Evolutionary conservation across 2,113 vertebrate species (phyloP).

Genomic region (Cardinalis cardinalis): DNA sequence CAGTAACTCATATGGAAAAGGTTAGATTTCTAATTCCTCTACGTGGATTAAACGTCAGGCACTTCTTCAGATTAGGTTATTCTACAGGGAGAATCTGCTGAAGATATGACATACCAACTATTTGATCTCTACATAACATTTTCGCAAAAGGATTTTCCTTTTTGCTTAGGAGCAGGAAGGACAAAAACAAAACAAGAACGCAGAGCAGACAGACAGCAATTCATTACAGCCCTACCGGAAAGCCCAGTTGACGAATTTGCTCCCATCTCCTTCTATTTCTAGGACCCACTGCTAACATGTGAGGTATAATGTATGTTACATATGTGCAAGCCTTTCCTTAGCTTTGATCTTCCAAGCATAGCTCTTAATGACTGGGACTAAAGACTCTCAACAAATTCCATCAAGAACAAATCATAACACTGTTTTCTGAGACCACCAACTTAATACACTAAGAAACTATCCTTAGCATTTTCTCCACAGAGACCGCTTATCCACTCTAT

Average conservation of each 20-base stretch:
- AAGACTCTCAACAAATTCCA: not conserved
- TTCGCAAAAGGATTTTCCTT: constrained; percentile 2
- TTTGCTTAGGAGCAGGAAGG: constrained; percentile 9
- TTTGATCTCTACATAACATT: not conserved
- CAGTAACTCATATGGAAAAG: not conserved
- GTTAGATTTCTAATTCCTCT: not conserved
- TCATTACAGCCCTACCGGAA: constrained; percentile 21
- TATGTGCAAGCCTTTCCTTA: not conserved
- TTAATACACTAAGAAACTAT: not conserved
- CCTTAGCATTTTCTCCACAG: not conserved
- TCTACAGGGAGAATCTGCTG: not conserved
- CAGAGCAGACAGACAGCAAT: not conserved
- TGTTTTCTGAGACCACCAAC: not conserved
- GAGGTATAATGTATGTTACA: not conserved
- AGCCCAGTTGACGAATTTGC: not conserved
- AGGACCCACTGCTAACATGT: not conserved
- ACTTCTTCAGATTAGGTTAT: not conserved
- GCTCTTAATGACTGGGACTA: not conserved
- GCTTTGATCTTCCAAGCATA: not conserved
- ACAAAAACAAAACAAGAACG: constrained; percentile 1
- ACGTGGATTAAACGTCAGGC: not conserved
- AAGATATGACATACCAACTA: not conserved
- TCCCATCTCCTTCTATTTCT: constrained; percentile 17
- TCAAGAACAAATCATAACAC: not conserved
- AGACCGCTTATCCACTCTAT: not conserved